Base-by-base conservation (phyloP, 2,888 invertebrate species). In the Deladenus siricidicola region DNA sequence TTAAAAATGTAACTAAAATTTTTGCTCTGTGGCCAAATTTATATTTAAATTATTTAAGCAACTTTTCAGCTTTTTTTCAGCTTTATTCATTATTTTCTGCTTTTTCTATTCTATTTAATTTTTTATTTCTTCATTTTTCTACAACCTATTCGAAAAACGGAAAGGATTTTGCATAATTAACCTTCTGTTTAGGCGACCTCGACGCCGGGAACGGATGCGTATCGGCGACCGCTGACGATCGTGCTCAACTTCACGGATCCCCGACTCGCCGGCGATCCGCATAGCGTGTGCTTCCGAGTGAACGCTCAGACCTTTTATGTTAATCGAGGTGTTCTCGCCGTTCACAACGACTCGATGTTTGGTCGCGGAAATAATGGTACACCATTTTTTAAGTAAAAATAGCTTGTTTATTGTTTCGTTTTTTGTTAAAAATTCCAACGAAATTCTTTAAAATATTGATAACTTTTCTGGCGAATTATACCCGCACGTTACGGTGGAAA, bases 281-380 rank as follows among this genome's bases (percentile, higher is more conserved):
- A 34, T 54, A 14, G 34, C 23, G 39, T 55, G 21, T 42, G 26
- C 26, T 42, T 71, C 30, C 19, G 67, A 28, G 68, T 71, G 50
- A 55, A 60, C 8, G 68, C 69, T 17, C 68, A 65, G 6, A 47
- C 51, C 1, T 72, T 69, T 58, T 70, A 66, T 53, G 60, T 70
- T 24, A 72, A 72, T 52, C 60, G 60, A 19, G 72, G 71, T 8
- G 45, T 72, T 1, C 39, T 72, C 29, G 58, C 64, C 4, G 57
- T 68, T 1, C 59, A 68, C 48, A 70, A 70, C 43, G 56, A 58
- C 28, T 55, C 51, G 8, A 55, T 54, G 29, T 65, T 71, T 28
- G 60, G 64, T 34, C 59, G 29, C 10, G 30, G 30, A 52, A 56
- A 30, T 14, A 14, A 10, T n/a, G 57, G 30, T 48, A 29, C 3